These are phyloP conservation scores for Globodera ellingtonae DNA, from an alignment of 1,140 invertebrate genomes.

Conservation along the genomic window DNA sequence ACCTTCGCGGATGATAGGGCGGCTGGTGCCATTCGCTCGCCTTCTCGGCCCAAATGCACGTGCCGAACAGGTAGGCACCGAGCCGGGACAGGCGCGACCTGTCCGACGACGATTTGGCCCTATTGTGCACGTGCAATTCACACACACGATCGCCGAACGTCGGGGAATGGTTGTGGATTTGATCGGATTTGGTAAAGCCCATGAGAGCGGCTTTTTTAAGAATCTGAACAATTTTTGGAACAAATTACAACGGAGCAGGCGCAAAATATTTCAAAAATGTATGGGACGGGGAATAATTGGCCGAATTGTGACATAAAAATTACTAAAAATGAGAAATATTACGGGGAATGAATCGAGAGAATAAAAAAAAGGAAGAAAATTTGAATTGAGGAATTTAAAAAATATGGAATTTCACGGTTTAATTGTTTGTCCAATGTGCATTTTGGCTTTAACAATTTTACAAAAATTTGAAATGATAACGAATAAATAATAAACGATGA, in stretches of 20 bases:
- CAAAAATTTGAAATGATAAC: not conserved
- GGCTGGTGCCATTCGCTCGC: slow-evolving; percentile 3
- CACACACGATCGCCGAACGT: not conserved
- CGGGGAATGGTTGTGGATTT: not conserved
- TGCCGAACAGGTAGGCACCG: slow-evolving; percentile 10
- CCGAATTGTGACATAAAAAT: not conserved
- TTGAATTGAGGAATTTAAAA: too few species aligned
- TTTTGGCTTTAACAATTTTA: not conserved
- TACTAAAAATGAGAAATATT: too few species aligned
- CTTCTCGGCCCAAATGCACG: slow-evolving; percentile 12
- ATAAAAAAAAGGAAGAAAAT: too few species aligned
- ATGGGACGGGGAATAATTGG: not conserved
- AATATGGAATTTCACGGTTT: too few species aligned
- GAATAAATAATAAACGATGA: not conserved
- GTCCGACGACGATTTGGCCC: not conserved
- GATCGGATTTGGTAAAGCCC: not conserved
- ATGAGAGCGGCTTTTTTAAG: not conserved
- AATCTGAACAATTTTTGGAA: not conserved
- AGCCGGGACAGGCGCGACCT: not conserved
- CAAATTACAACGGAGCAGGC: not conserved
- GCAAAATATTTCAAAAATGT: not conserved
- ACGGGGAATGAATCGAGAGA: too few species aligned
- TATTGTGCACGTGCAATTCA: not conserved
- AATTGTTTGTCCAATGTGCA: not conserved
- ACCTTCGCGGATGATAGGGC: not conserved